phyloP scores from a whole-genome alignment of 2,888 invertebrate genomes.

The Aquatica leii region DNA sequence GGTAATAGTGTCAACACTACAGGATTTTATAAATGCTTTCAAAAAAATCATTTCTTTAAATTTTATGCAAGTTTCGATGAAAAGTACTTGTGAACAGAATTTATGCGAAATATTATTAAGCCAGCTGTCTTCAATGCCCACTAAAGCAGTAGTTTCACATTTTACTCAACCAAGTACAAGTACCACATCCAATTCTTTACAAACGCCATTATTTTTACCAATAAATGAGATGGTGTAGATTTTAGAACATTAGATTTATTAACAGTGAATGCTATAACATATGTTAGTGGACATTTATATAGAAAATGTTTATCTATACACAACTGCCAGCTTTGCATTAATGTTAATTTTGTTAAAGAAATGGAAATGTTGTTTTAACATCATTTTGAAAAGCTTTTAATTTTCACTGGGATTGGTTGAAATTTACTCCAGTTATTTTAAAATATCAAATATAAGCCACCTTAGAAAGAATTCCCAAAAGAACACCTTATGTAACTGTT shows the following conservation, averaged over 20 bases:
- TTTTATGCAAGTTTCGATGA: constrained; percentile 20
- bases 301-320: constrained; percentile 26
- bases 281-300: constrained; percentile 25
- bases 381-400: constrained; percentile 9
- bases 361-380: constrained; percentile 13
- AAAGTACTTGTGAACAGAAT: constrained; percentile 14
- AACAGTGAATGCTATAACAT: constrained; percentile 23
- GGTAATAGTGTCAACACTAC: constrained; percentile 38
- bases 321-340: constrained; percentile 10
- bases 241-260: constrained; percentile 8
- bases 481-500: constrained; percentile 18
- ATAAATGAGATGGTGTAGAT: not conserved
- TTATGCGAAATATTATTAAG: constrained; percentile 6
- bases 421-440: constrained; percentile 5
- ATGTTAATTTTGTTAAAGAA: constrained; percentile 15
- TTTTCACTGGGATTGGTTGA: constrained; percentile 5
- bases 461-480: not conserved
- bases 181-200: not conserved
- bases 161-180: not conserved
- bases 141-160: not conserved
- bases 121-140: not conserved
- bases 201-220: not conserved
- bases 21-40: constrained; percentile 35
- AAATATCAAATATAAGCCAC: constrained; percentile 9
- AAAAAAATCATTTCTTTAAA: constrained; percentile 36